These are phyloP conservation scores for Catharus fuscescens DNA, from an alignment of 2,113 vertebrate genomes.

Conservation along the genomic window DNA sequence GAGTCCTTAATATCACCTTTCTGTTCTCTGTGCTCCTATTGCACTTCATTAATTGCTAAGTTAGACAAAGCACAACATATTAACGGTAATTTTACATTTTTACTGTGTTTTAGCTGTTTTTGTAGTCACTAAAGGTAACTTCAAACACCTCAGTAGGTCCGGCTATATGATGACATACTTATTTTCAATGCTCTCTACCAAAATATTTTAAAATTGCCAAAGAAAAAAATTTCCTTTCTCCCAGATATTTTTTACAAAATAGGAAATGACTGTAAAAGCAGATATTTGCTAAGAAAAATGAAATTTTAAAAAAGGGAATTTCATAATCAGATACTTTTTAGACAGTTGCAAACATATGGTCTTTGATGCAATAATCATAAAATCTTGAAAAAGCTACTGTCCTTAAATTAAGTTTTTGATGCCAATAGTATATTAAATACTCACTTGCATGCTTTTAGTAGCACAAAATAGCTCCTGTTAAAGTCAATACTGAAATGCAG, in stretches of 20 bases:
- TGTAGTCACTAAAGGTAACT: neutral
- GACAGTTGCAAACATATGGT: neutral
- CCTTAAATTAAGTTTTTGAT: neutral
- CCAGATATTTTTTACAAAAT: neutral
- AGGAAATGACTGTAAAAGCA: neutral
- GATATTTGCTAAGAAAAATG: neutral
- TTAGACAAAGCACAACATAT: neutral
- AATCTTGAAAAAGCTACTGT: neutral
- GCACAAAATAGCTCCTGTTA: neutral
- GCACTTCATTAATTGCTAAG: neutral
- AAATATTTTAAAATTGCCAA: neutral
- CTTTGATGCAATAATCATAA: neutral
- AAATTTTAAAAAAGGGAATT: neutral
- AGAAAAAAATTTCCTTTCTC: neutral
- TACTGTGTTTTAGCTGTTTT: neutral
- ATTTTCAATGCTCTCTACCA: neutral
- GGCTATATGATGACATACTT: neutral
- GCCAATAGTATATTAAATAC: neutral
- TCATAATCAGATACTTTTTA: neutral
- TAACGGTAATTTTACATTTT: neutral
- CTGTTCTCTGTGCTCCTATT: neutral
- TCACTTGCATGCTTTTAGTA: neutral
- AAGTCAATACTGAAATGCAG: neutral
- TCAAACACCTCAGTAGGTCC: neutral
- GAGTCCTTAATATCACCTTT: neutral